Percentiles rank a stretch among this genome's conserved stretches.
These are phyloP conservation scores for Anthonomus grandis DNA, from an alignment of 1,140 invertebrate species.

Conservation along the genomic window DNA sequence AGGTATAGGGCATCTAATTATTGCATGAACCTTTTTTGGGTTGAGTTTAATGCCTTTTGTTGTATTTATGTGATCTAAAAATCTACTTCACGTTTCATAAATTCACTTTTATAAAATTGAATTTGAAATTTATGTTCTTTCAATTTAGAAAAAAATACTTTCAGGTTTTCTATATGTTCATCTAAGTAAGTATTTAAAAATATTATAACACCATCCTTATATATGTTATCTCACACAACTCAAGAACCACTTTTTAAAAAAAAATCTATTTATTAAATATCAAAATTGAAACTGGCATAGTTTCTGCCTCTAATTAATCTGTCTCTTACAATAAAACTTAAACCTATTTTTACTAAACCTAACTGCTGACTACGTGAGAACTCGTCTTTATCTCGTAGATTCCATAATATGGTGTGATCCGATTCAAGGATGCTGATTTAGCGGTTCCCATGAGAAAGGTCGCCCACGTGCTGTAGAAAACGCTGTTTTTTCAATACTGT, in stretches of 20 bases:
- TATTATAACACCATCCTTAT: slow-evolving; percentile 3
- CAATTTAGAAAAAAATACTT: background rate
- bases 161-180: too few species aligned
- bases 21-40: slow-evolving; percentile 29
- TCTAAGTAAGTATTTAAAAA: slow-evolving; percentile 3
- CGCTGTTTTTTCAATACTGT: background rate
- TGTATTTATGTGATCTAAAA: slow-evolving; percentile 33
- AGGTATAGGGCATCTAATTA: slow-evolving; percentile 29
- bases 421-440: too few species aligned
- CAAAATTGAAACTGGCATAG: too few species aligned
- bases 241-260: too few species aligned
- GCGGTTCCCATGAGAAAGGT: too few species aligned
- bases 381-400: too few species aligned
- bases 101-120: slow-evolving; percentile 1
- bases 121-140: slow-evolving; percentile 26
- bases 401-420: too few species aligned
- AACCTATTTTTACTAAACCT: too few species aligned
- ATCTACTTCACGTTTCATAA: slow-evolving; percentile 30
- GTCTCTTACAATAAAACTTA: background rate
- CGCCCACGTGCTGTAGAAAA: slow-evolving; percentile 13
- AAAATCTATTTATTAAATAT: too few species aligned
- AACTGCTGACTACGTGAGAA: background rate
- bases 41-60: slow-evolving; percentile 29
- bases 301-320: background rate
- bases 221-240: too few species aligned